phyloP scores from a whole-genome alignment of 1,140 invertebrate species.

The Leptinotarsa defecta region DNA sequence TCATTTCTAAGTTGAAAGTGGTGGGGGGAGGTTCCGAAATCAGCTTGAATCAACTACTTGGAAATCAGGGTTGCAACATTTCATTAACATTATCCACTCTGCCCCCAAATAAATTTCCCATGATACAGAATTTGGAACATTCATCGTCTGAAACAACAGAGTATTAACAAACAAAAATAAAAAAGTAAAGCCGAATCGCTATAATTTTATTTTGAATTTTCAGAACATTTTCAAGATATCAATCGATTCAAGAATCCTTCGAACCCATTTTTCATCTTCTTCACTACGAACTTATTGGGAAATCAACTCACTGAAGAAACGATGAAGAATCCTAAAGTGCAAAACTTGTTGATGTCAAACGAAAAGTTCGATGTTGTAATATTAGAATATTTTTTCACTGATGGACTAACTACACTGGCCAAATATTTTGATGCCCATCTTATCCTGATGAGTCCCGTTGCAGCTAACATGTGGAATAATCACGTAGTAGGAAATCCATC shows the following conservation, averaged over 20 bases:
- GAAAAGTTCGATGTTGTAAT: constrained; percentile 67
- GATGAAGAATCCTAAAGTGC: constrained; percentile 32
- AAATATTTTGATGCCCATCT: constrained; percentile 66
- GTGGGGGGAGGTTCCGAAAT: too few species aligned
- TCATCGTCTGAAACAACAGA: too few species aligned
- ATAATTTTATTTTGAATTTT: constrained; percentile 28
- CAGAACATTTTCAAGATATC: constrained; percentile 53
- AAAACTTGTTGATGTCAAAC: constrained; percentile 36
- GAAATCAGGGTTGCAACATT: too few species aligned
- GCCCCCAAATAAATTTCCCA: too few species aligned
- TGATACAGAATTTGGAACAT: too few species aligned
- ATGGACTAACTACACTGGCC: constrained; percentile 69
- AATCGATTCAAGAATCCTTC: constrained; percentile 48
- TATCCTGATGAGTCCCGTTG: constrained; percentile 58
- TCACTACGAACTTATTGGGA: constrained; percentile 29
- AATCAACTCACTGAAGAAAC: constrained; percentile 48
- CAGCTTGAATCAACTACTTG: too few species aligned
- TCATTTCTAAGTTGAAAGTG: too few species aligned
- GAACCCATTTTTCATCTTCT: constrained; percentile 17
- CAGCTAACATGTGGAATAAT: constrained; percentile 45
- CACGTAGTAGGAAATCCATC: constrained; percentile 55
- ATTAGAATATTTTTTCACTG: constrained; percentile 69
- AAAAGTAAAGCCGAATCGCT: constrained; percentile 12
- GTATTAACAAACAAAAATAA: too few species aligned
- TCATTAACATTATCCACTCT: too few species aligned